These are phyloP conservation scores for Pemphigus obesinymphae DNA, from an alignment of 1,140 invertebrate species.

Conservation along the genomic window DNA sequence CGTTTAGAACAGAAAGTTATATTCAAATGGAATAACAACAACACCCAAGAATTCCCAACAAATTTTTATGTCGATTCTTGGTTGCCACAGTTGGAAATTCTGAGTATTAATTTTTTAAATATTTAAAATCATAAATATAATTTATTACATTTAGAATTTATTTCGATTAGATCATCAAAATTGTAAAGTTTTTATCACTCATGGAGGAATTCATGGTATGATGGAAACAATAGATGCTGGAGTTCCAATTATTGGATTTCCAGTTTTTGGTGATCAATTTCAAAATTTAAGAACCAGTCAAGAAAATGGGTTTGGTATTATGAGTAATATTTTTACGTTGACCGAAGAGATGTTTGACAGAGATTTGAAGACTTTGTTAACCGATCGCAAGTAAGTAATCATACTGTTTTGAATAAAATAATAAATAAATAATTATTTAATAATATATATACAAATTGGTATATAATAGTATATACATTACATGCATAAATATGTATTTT, in stretches of 20 bases:
- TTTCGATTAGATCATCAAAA: conserved; percentile 51
- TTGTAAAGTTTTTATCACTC: conserved; percentile 55
- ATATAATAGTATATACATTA: too few species aligned
- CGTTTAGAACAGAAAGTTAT: background rate
- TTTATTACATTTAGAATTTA: background rate
- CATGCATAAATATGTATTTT: too few species aligned
- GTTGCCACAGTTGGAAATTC: conserved; percentile 34
- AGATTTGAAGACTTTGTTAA: background rate
- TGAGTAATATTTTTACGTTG: background rate
- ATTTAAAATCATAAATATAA: background rate
- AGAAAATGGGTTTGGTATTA: background rate
- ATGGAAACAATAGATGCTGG: conserved; percentile 54
- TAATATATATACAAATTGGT: too few species aligned
- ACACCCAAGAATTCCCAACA: background rate
- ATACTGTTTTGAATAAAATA: too few species aligned
- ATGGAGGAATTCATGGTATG: conserved; percentile 56
- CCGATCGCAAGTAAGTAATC: background rate
- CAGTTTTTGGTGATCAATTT: conserved; percentile 52
- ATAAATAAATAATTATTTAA: too few species aligned
- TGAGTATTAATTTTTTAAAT: background rate
- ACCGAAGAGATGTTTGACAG: background rate
- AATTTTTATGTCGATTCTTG: conserved; percentile 38
- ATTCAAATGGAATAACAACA: conserved; percentile 26
- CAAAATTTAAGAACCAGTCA: conserved; percentile 36
- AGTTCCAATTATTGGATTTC: conserved; percentile 55